phyloP scores from a whole-genome alignment of 2,113 vertebrate genomes.

The Indicator maculatus region DNA sequence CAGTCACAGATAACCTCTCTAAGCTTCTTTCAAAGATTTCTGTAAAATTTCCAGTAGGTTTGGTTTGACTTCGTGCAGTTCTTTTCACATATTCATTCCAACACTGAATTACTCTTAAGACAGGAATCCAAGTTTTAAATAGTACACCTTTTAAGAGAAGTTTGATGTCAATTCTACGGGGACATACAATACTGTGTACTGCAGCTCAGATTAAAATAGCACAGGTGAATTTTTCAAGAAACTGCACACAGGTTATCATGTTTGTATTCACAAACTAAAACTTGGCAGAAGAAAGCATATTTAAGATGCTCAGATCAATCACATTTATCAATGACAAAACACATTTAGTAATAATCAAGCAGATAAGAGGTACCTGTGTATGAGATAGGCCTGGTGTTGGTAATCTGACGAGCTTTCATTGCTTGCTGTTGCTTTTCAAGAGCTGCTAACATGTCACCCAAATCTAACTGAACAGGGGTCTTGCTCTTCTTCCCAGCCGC shows the following conservation, averaged over 20 bases:
- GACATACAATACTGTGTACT: not conserved
- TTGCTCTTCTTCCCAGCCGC: conserved; percentile 97
- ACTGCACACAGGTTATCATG: not conserved
- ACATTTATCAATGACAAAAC: not conserved
- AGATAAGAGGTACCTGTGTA: conserved; percentile 81
- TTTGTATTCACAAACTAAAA: not conserved
- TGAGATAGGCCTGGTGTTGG: conserved; percentile 92
- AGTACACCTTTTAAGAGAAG: not conserved
- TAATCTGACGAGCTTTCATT: conserved; percentile 94
- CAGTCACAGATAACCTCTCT: not conserved
- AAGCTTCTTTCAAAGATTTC: not conserved
- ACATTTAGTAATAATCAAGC: not conserved
- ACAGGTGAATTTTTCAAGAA: not conserved
- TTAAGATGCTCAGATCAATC: not conserved
- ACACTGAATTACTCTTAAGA: not conserved
- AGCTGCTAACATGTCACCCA: conserved; percentile 96
- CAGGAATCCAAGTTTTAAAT: not conserved
- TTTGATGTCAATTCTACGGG: not conserved
- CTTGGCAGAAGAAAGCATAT: not conserved
- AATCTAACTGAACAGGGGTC: conserved; percentile 93
- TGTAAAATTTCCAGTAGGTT: not conserved
- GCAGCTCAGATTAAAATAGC: not conserved
- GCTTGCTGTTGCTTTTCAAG: conserved; percentile 96
- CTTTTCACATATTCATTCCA: not conserved
- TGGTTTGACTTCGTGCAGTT: not conserved